Base-by-base conservation (phyloP, 2,888 invertebrate species). In the Andrena flavipes region DNA sequence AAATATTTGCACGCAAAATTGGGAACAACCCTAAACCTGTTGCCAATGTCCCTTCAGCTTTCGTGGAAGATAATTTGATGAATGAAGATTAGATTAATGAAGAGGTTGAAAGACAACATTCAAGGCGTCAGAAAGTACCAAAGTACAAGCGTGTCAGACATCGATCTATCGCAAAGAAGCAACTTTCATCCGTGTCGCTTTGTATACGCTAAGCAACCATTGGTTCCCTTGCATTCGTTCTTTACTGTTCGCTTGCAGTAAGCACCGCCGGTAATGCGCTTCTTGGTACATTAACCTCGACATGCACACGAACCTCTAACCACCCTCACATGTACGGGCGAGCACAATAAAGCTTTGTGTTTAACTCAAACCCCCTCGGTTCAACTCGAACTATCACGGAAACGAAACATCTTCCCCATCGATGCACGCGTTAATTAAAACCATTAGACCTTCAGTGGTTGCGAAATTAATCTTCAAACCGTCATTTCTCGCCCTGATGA, bases 251-350 rank as follows among this genome's bases (percentile, higher is more conserved):
- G 73, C 86, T 76, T 85, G 81, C 84, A 84, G 87, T 84, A 85
- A 91, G 90, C 90, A 90, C 90, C 90, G 85, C 85, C 89, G 87
- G 89, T 92, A 92, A 92, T 92, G 90, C 86, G 89, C 91, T 91
- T 89, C 91, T 89, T 90, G 91, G 91, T 92, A 90, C 92, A 92
- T 92, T 92, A 92, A 92, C 91, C 90, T 84, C 88, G 85, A 82
- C 84, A 83, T 76, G 82, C 85, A 79, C 85, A 82, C 85, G 26
- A 82, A 42, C 16, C 51, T 35, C 16, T 13, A 26, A 62, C 26
- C 73, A 29, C 51, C 33, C 42, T 16, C 51, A 63, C 86, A 81
- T 68, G 69, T 76, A 78, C 65, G 26, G 20, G 65, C 56, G 29
- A 62, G 59, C 63, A 76, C 85, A 85, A 83, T 83, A 87, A 85